These are phyloP conservation scores for Eristalinus aeneus DNA, from an alignment of 2,888 invertebrate genomes.

Conservation along the genomic window DNA sequence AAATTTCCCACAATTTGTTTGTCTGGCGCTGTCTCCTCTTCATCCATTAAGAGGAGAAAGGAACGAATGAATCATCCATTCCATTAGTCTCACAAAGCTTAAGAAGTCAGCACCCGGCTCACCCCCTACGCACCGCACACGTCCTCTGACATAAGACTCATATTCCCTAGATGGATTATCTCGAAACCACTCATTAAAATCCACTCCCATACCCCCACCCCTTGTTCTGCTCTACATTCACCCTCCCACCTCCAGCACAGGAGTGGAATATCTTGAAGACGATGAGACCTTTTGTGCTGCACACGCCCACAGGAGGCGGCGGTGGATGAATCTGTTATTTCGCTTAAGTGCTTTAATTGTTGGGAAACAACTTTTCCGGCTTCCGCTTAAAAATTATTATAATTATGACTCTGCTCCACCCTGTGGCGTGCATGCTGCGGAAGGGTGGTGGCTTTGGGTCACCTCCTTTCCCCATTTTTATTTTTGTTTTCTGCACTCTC, in stretches of 20 bases:
- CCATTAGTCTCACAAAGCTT: background rate
- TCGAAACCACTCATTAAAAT: background rate
- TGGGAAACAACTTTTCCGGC: slow-evolving; percentile 15
- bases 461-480: background rate
- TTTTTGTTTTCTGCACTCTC: background rate
- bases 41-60: background rate
- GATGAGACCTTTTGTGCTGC: background rate
- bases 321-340: slow-evolving; percentile 2
- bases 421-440: background rate
- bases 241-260: background rate
- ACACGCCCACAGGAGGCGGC: background rate
- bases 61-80: background rate
- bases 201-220: background rate
- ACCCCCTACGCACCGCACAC: background rate
- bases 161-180: background rate
- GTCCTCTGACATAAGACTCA: background rate
- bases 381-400: slow-evolving; percentile 17
- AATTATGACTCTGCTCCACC: slow-evolving; percentile 10
- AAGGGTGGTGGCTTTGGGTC: background rate
- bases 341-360: slow-evolving; percentile 42
- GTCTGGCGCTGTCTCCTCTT: no score
- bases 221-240: background rate
- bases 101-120: background rate
- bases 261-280: background rate
- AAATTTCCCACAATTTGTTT: no score